Conservation (phyloP, 2,797 vertebrate genomes). For the Xenopus petersii region DNA sequence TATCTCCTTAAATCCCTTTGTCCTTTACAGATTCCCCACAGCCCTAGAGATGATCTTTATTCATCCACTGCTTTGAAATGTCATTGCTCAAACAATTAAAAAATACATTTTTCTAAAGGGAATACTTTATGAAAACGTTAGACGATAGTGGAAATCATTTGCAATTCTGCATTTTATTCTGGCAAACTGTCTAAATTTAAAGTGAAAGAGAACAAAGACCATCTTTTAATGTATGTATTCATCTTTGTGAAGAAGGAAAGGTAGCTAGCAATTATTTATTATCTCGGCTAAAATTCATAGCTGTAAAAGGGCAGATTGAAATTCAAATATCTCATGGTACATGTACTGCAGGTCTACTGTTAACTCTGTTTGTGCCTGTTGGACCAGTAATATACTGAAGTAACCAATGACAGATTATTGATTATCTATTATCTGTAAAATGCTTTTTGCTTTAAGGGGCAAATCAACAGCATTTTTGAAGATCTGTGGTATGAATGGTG, state of each 20-base stretch:
- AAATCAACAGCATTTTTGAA: too few species aligned
- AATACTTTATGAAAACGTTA: slow-evolving; percentile 45
- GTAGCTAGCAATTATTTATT: slow-evolving; percentile 8
- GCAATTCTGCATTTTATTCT: slow-evolving; percentile 27
- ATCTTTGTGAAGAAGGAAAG: background rate
- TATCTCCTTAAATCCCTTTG: slow-evolving; percentile 47
- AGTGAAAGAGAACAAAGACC: slow-evolving; percentile 9
- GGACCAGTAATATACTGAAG: background rate
- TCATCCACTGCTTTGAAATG: slow-evolving; percentile 43
- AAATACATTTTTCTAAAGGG: slow-evolving; percentile 44
- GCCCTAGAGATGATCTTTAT: slow-evolving; percentile 35
- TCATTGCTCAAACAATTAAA: slow-evolving; percentile 47
- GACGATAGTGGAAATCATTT: slow-evolving; percentile 17
- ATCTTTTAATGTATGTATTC: slow-evolving; percentile 9
- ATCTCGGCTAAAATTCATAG: background rate
- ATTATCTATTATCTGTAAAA: too few species aligned
- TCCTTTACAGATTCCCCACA: slow-evolving; percentile 38
- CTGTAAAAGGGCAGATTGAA: slow-evolving; percentile 17
- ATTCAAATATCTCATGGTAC: slow-evolving; percentile 11
- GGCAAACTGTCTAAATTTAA: slow-evolving; percentile 19
- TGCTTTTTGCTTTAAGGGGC: too few species aligned
- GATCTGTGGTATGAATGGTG: too few species aligned
- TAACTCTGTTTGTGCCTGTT: background rate
- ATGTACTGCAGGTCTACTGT: background rate
- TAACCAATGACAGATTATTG: too few species aligned